Evolutionary conservation across 92 coral and sea anemone genomes (phyloP), one percentile per base, ranked within the genome.

Genomic region (Parazoanthus swiftii): DNA sequence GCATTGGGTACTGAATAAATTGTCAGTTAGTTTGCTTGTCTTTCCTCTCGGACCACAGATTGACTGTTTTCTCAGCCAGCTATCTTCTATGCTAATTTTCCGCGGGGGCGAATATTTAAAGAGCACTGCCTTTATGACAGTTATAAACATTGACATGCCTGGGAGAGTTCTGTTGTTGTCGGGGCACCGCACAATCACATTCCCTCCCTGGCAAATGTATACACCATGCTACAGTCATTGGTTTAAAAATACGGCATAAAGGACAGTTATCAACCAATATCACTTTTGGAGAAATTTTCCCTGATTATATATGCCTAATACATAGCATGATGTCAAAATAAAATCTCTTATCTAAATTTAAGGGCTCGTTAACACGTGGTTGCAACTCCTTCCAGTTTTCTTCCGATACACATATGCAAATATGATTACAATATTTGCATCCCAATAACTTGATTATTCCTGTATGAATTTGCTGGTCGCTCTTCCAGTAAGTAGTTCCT

Each of bases 131-230:
- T 15, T 20, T 3, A 14, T 48, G 51, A 48, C 51, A 48, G 51
- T 48, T 74, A 16, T 75, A 8, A 6, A 20, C 35, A 35, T 50
- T n/a, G 29, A 56, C 84, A 59, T 81, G 48, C 85, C 25, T 20
- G 46, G 74, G 48, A 81, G 85, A 56, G 42, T 16, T 35, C 68
- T 81, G 23, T 29, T 35, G 85, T 59, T 81, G 85, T 81, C 85
- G 11, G 13, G 73, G 29, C 44, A 35, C 72, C 44, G 68, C 25
- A 42, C n/a, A 8, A 6, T 58, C 70, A 56, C 37, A n/a, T 26
- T 23, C 43, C 25, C 20, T 36, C 9, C 46, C 74, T 36, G 18
- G 42, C 36, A 48, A 43, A 51, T 25, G 0, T 0, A 80, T 21
- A 44, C 7, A 74, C 25, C 38, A 48, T 10, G 20, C 78, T 18